Evolutionary conservation across 2,113 vertebrate genomes (phyloP).

Genomic region (Pao palembangensis): DNA sequence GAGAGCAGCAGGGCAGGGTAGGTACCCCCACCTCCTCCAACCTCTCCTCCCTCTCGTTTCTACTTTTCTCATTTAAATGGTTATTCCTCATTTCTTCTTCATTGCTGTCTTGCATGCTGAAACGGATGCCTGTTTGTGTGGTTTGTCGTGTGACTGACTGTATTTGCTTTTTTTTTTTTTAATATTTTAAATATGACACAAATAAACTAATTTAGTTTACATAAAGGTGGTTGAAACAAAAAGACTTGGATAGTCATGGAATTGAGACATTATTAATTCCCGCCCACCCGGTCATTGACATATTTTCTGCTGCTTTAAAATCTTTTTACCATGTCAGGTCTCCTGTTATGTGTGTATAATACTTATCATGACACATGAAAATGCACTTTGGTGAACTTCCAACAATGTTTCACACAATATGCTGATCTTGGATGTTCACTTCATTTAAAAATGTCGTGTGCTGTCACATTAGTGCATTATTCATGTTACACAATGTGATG

Average conservation of each 20-base stretch:
- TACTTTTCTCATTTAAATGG: neutral
- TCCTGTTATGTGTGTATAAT: too few species aligned
- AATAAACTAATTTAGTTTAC: too few species aligned
- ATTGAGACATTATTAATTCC: too few species aligned
- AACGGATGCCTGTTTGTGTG: slow-evolving; percentile 9
- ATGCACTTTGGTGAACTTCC: slow-evolving; percentile 13
- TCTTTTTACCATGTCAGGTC: too few species aligned
- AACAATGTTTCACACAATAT: slow-evolving; percentile 10
- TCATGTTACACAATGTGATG: neutral
- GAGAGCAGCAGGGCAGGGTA: slow-evolving; percentile 96
- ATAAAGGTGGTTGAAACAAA: too few species aligned
- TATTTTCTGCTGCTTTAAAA: too few species aligned
- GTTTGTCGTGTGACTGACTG: slow-evolving; percentile 2
- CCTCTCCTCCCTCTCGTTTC: neutral
- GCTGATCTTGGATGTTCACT: slow-evolving; percentile 38
- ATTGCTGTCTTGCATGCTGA: slow-evolving; percentile 27
- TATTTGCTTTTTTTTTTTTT: slow-evolving; percentile 15
- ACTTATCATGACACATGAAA: slow-evolving; percentile 46
- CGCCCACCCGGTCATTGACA: too few species aligned
- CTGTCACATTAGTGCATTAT: slow-evolving; percentile 44
- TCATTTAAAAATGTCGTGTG: slow-evolving; percentile 24
- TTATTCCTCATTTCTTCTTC: slow-evolving; percentile 1
- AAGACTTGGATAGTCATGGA: too few species aligned
- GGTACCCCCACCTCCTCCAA: slow-evolving; percentile 72
- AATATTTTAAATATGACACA: too few species aligned